Percentiles rank a stretch among this genome's conserved stretches.
Conservation (phyloP, 2,113 vertebrate species). For the Stictonetta naevosa region DNA sequence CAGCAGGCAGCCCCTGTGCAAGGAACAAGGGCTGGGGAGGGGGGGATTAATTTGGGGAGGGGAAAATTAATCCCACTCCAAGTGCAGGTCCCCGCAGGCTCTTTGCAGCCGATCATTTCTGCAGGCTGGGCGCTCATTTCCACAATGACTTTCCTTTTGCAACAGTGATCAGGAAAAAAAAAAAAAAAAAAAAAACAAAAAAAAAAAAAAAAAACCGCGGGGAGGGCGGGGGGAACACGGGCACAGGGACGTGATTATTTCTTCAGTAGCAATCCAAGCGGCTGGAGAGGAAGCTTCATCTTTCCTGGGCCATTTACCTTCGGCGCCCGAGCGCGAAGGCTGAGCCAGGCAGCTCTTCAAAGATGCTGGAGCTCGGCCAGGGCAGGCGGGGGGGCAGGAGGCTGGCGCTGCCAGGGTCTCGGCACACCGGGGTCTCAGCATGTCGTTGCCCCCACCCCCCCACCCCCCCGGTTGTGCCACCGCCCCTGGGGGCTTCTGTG, state of each 20-base stretch:
- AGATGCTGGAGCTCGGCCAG: neutral
- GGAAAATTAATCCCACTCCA: neutral
- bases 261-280: conserved; percentile 60
- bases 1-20: neutral
- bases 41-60: neutral
- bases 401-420: neutral
- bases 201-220: neutral
- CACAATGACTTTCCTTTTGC: conserved; percentile 64
- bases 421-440: neutral
- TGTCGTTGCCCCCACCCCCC: neutral
- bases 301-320: conserved; percentile 68
- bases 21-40: neutral
- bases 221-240: neutral
- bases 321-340: conserved; percentile 22
- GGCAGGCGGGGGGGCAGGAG: neutral
- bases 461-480: neutral
- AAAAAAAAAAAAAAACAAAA: neutral
- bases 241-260: conserved; percentile 55
- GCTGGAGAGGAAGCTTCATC: conserved; percentile 65
- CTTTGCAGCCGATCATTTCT: neutral
- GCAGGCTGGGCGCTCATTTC: conserved; percentile 7
- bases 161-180: conserved; percentile 28
- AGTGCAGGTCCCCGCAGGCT: neutral
- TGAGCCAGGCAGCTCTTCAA: conserved; percentile 16
- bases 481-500: neutral